Base-by-base conservation (phyloP, 2,113 vertebrate species). In the Xiphias gladius region DNA sequence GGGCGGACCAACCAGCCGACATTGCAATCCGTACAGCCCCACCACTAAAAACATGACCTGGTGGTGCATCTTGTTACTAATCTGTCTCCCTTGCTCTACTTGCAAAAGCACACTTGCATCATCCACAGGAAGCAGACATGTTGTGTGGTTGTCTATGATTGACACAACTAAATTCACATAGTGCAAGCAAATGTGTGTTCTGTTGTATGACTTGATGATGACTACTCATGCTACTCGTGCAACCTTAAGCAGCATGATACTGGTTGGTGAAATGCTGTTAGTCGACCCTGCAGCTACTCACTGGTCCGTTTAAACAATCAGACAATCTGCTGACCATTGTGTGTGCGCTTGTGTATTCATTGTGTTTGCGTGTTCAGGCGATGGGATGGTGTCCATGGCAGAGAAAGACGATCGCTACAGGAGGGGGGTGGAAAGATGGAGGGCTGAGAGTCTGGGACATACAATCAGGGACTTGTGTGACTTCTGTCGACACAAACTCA, bases 341-440 rank as follows among this genome's bases (percentile, higher is more conserved):
- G 24, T 55, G 28, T 20, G 16, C 55, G 12, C 19, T 74, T 55
- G 17, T 73, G 32, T 70, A 14, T 55, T 41, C 39, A 19, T 59
- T 73, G 43, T 73, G 28, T 83, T 57, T 64, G 14, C 64, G 41
- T 76, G 8, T 73, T 26, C 12, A 96, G 95, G 95, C 95, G 13
- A 79, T 96, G 85, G 94, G 89, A 43, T 97, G 96, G 95, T 96
- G 96, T 90, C 94, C 96, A 61, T 97, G 96, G 96, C 93, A 95
- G 84, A 84, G 90, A 54, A 63, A 90, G 28, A 67, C 90, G 43
- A 94, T 97, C 72, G 95, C 94, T 65, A 90, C 95, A 5, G 95
- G 95, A 61, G 95, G 95, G 17, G 95, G 96, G 48, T 95, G 94
- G 93, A 92, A 93, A 63, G 96, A 97, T 46, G 94, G 95, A 55